Conservation (phyloP, 2,113 vertebrate species). For the Petrocephalus zakoni region DNA sequence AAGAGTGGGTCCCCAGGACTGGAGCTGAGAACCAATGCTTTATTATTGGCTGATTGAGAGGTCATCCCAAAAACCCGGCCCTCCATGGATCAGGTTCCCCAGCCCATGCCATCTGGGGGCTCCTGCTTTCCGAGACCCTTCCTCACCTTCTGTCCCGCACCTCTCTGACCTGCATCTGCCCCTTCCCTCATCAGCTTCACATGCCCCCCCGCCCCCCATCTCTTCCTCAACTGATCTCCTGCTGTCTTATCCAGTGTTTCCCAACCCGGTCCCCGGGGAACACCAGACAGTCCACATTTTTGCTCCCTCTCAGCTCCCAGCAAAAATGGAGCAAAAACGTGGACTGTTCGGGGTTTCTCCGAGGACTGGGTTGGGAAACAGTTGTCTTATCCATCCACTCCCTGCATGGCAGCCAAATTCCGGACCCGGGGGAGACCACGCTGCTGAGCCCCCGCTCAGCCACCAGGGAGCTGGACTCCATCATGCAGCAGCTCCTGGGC, state of each 20-base stretch:
- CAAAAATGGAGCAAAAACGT: too few relatives aligned
- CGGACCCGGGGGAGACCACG: slow-evolving; percentile 33
- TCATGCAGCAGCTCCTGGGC: slow-evolving; percentile 55
- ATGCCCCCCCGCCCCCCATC: not conserved
- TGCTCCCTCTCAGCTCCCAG: too few relatives aligned
- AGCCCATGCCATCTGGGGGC: not conserved
- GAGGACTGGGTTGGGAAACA: too few relatives aligned
- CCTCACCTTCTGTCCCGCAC: not conserved
- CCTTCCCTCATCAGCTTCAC: not conserved
- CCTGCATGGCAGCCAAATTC: slow-evolving; percentile 42
- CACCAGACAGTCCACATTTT: too few relatives aligned
- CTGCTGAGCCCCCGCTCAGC: slow-evolving; percentile 39
- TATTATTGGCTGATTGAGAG: not conserved
- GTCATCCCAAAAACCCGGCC: not conserved
- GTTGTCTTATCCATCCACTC: slow-evolving; percentile 22
- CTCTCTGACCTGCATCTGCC: not conserved
- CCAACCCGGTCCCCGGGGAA: too few relatives aligned
- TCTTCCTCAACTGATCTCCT: not conserved
- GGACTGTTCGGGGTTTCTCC: too few relatives aligned
- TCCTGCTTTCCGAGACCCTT: not conserved
- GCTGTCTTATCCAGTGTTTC: too few relatives aligned
- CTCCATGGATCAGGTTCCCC: not conserved
- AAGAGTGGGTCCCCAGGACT: not conserved
- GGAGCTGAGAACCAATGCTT: not conserved
- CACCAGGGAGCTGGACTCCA: slow-evolving; percentile 54